Conservation (phyloP, 2,797 vertebrate genomes). For the Momotus momota region DNA sequence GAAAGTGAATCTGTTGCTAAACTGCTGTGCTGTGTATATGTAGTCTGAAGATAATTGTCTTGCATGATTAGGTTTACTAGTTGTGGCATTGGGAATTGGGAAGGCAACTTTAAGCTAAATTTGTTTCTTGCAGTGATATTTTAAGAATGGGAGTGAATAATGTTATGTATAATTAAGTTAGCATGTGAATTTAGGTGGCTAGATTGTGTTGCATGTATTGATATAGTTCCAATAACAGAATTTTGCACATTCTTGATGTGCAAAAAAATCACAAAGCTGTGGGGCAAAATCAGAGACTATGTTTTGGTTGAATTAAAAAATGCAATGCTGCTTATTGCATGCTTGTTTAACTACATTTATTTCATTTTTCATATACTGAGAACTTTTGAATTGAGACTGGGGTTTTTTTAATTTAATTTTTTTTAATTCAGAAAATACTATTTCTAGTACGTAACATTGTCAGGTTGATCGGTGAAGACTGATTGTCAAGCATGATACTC, state of each 20-base stretch:
- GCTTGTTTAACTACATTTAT: background rate
- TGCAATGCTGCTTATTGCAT: background rate
- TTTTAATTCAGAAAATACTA: background rate
- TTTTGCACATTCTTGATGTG: background rate
- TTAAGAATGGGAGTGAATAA: background rate
- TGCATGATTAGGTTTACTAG: background rate
- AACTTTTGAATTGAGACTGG: background rate
- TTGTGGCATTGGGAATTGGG: background rate
- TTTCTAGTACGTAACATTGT: background rate
- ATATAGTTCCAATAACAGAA: background rate
- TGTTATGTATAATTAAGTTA: background rate
- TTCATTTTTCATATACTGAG: background rate
- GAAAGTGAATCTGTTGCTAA: background rate
- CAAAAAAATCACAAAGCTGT: background rate
- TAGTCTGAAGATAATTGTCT: background rate
- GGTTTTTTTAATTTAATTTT: too few species aligned
- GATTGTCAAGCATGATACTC: background rate
- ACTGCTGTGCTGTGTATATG: rapidly evolving
- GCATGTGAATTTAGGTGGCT: background rate
- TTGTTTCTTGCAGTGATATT: background rate
- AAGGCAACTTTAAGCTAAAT: background rate
- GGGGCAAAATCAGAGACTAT: background rate
- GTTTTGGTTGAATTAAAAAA: background rate
- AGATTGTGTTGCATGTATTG: background rate
- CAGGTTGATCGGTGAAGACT: background rate